Evolutionary conservation across 1,140 invertebrate genomes (phyloP).

Genomic region (Whitmania pigra): DNA sequence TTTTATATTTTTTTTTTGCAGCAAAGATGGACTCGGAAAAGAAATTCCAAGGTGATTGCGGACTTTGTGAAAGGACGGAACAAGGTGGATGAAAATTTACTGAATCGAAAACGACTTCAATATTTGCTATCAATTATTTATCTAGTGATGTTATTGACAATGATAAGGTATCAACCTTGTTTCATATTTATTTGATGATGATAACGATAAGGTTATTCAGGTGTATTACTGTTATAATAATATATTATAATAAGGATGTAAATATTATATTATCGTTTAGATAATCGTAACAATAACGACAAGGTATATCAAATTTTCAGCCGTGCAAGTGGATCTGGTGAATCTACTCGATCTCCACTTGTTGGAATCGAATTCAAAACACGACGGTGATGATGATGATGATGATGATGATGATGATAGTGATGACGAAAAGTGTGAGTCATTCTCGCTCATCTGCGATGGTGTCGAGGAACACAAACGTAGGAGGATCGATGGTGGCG

Average conservation of each 20-base stretch:
- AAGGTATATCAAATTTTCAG: not conserved
- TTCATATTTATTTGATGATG: too few species aligned
- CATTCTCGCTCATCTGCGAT: not conserved
- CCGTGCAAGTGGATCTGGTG: constrained; percentile 22
- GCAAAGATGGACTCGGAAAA: constrained; percentile 30
- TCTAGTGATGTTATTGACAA: not conserved
- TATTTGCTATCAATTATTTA: not conserved
- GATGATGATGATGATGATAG: constrained; percentile 7
- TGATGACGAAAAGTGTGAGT: constrained; percentile 1
- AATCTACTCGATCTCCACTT: constrained; percentile 23
- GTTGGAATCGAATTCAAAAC: constrained; percentile 3
- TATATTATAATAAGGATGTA: too few species aligned
- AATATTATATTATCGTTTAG: too few species aligned
- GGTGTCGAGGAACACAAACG: not conserved
- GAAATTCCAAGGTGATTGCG: not conserved
- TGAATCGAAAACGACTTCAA: not conserved
- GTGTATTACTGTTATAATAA: too few species aligned
- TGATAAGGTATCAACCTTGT: too few species aligned
- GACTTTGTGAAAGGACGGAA: too few species aligned
- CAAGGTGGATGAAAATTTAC: too few species aligned
- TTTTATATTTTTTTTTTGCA: constrained; percentile 16
- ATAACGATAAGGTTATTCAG: too few species aligned
- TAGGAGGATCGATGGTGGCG: not conserved
- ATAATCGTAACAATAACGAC: too few species aligned
- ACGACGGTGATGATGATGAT: constrained; percentile 17